A percentile compares a stretch with the other conserved stretches of the same genome.
Conservation (phyloP, 2,113 vertebrate genomes). For the Platycercus adscitus region DNA sequence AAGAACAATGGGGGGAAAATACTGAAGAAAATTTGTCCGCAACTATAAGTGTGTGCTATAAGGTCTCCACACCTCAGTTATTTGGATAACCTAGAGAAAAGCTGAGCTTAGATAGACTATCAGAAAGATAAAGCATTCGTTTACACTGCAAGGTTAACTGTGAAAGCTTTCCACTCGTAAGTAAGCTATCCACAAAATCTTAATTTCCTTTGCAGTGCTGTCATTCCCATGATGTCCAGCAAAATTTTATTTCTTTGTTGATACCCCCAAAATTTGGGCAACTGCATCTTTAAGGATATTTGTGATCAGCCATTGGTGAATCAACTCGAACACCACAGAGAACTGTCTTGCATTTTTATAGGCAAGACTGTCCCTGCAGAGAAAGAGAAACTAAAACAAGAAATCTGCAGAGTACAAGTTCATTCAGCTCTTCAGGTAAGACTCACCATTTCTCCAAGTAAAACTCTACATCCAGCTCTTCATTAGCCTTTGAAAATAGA, state of each 20-base stretch:
- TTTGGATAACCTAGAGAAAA: background rate
- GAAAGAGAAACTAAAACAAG: background rate
- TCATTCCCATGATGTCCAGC: background rate
- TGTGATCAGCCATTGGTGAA: background rate
- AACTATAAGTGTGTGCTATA: background rate
- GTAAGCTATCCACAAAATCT: background rate
- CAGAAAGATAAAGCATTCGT: background rate
- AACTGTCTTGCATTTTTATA: background rate
- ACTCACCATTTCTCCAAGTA: constrained; percentile 78
- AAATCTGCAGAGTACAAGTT: background rate
- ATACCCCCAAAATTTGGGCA: background rate
- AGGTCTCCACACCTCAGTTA: background rate
- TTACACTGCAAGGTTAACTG: background rate
- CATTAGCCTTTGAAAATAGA: constrained; percentile 57
- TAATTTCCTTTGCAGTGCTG: background rate
- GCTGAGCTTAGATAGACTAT: background rate
- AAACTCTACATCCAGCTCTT: constrained; percentile 80
- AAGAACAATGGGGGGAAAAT: background rate
- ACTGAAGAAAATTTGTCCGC: background rate
- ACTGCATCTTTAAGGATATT: background rate
- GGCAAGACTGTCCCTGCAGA: background rate
- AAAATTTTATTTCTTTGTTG: background rate
- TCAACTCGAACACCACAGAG: background rate
- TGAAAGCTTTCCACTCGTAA: background rate
- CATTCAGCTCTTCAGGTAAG: background rate